Evolutionary conservation across 2,888 invertebrate genomes (phyloP).

Genomic region (Mesorhabditis sp.): DNA sequence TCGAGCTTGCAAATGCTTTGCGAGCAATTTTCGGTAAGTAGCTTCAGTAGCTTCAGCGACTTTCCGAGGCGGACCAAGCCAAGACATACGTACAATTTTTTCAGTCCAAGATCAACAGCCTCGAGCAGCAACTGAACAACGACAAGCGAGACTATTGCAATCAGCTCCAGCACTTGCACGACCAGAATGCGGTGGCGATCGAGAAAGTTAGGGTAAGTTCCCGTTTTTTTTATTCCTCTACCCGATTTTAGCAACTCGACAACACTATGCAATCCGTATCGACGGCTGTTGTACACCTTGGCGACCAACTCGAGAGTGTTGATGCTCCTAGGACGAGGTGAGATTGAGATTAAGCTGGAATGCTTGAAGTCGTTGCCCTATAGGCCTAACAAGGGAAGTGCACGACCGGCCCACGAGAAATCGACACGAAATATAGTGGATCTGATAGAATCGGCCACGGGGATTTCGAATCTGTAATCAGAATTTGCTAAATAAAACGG

Average conservation of each 20-base stretch:
- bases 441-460: too few species aligned
- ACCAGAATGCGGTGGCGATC: constrained; percentile 47
- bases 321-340: constrained; percentile 73
- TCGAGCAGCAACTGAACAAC: constrained; percentile 49
- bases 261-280: constrained; percentile 94
- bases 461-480: too few species aligned
- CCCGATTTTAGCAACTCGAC: constrained; percentile 74
- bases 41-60: neutral
- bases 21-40: constrained; percentile 50
- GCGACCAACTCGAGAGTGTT: constrained; percentile 87
- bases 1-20: constrained; percentile 53
- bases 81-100: constrained; percentile 10
- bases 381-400: too few species aligned
- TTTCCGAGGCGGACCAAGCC: neutral
- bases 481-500: too few species aligned
- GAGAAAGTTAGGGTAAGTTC: constrained; percentile 47
- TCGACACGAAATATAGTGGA: too few species aligned
- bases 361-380: neutral
- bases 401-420: too few species aligned
- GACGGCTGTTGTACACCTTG: constrained; percentile 93
- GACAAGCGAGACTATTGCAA: constrained; percentile 54
- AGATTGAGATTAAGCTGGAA: neutral
- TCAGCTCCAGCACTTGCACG: constrained; percentile 47
- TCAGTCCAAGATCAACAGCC: constrained; percentile 45
- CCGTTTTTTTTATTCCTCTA: neutral